A percentile compares a stretch with the other conserved stretches of the same genome.
Conservation (phyloP, 2,113 vertebrate species). For the Myotis brandtii region DNA sequence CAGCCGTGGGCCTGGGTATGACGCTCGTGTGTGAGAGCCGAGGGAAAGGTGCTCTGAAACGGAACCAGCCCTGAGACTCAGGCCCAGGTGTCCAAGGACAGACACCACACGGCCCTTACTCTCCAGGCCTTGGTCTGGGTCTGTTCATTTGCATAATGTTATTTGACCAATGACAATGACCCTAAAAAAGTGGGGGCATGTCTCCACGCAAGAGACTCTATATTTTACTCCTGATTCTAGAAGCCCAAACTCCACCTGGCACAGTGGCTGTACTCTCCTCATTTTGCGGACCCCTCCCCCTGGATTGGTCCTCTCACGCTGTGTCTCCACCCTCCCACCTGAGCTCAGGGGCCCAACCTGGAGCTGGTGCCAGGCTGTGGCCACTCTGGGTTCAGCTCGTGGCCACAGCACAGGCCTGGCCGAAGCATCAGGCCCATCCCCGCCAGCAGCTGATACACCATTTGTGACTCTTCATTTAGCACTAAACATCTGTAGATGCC, state of each 20-base stretch:
- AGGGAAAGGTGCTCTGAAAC: not conserved
- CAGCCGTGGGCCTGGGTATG: too few relatives aligned
- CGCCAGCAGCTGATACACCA: fast-evolving
- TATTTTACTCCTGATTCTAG: not conserved
- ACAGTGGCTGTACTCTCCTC: not conserved
- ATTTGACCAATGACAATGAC: not conserved
- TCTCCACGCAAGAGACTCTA: not conserved
- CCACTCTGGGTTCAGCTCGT: not conserved
- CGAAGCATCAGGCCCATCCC: not conserved
- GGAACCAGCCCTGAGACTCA: too few relatives aligned
- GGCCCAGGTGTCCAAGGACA: not conserved
- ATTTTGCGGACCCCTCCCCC: too few relatives aligned
- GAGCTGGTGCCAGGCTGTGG: not conserved
- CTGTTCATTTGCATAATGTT: not conserved
- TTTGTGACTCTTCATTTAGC: not conserved
- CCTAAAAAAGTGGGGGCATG: not conserved
- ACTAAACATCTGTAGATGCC: not conserved
- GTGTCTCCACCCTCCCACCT: too few relatives aligned
- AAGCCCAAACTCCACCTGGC: not conserved
- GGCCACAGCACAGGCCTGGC: not conserved
- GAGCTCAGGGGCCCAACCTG: not conserved
- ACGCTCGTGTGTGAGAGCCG: fast-evolving
- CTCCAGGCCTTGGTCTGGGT: not conserved
- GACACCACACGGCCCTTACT: not conserved
- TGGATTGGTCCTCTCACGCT: not conserved